phyloP scores from a whole-genome alignment of 2,888 invertebrate species.

The Cetonia aurata region DNA sequence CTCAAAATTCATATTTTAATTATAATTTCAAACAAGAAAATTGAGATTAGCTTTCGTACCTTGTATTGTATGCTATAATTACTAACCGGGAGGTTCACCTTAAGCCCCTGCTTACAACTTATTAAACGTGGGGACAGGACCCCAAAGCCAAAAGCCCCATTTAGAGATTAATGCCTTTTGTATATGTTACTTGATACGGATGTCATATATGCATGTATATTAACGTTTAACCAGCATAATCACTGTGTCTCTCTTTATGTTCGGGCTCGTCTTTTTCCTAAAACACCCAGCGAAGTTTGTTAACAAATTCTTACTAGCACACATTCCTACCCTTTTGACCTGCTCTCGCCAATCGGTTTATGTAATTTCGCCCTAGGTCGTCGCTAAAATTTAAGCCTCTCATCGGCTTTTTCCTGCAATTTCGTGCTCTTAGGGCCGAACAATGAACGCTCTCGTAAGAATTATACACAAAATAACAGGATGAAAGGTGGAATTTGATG shows the following conservation, averaged over 20 bases:
- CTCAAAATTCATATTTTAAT: too few relatives aligned
- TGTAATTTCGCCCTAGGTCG: constrained; percentile 7
- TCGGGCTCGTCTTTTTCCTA: constrained; percentile 20
- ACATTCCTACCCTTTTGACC: neutral
- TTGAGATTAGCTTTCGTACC: too few relatives aligned
- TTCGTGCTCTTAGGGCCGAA: too few relatives aligned
- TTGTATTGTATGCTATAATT: too few relatives aligned
- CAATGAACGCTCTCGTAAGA: too few relatives aligned
- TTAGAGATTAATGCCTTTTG: constrained; percentile 36
- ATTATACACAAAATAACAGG: too few relatives aligned
- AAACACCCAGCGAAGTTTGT: neutral
- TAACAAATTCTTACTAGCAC: constrained; percentile 22
- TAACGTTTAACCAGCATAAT: constrained; percentile 45
- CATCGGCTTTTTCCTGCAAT: constrained; percentile 1
- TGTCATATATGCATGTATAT: constrained; percentile 49
- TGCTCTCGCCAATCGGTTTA: constrained; percentile 3
- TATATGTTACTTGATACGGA: constrained; percentile 45
- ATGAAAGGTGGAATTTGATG: too few relatives aligned
- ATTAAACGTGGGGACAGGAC: constrained; percentile 14
- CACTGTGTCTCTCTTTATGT: constrained; percentile 20
- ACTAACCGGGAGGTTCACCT: neutral
- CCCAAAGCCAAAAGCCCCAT: constrained; percentile 23
- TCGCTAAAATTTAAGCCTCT: constrained; percentile 12
- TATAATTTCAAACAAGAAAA: too few relatives aligned
- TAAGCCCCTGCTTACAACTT: constrained; percentile 30